Conservation (phyloP, 2,888 invertebrate genomes). For the Coenonympha glycerion region DNA sequence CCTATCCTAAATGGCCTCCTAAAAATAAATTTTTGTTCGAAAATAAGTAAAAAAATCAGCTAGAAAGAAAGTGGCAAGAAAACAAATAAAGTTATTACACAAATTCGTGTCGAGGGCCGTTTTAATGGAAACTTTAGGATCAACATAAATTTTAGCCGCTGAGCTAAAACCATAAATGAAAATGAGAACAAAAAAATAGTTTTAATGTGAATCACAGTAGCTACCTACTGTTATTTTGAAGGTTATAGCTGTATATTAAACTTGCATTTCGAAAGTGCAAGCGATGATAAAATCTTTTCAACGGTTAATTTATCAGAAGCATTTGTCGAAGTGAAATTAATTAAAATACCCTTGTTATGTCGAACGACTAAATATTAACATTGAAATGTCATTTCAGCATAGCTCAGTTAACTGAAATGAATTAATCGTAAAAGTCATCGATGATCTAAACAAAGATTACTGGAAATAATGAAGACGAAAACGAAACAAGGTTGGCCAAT, state of each 20-base stretch:
- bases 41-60: too few relatives aligned
- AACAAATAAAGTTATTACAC: too few relatives aligned
- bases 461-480: slow-evolving; percentile 2
- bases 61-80: too few relatives aligned
- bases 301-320: slow-evolving; percentile 4
- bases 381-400: slow-evolving; percentile 17
- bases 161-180: too few relatives aligned
- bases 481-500: slow-evolving; percentile 1
- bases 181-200: too few relatives aligned
- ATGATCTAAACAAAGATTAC: slow-evolving; percentile 4
- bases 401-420: slow-evolving; percentile 1
- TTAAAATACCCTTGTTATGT: slow-evolving; percentile 20
- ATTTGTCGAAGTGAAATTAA: slow-evolving; percentile 11
- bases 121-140: too few relatives aligned
- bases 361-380: slow-evolving; percentile 12
- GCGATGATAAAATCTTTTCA: slow-evolving; percentile 10
- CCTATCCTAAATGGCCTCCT: too few relatives aligned
- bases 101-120: too few relatives aligned
- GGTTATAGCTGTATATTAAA: neutral
- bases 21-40: too few relatives aligned
- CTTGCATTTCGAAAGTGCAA: slow-evolving; percentile 1
- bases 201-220: neutral
- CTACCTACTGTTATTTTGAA: neutral
- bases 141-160: too few relatives aligned
- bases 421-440: slow-evolving; percentile 8